These are phyloP conservation scores for Drosophila atroscutellata DNA, from an alignment of 2,888 invertebrate genomes.

Conservation along the genomic window DNA sequence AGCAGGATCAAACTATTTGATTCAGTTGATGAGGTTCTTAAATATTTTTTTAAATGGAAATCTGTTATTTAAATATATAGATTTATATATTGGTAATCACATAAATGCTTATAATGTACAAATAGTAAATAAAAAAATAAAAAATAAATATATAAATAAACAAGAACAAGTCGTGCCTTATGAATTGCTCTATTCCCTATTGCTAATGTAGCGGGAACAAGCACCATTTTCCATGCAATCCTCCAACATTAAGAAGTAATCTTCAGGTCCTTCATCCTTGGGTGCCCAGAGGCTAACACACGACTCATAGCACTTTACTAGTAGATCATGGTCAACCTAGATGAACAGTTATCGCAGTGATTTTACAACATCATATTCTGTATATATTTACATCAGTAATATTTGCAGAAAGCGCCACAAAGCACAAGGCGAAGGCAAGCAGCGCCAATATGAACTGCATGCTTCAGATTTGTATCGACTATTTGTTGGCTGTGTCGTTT, in stretches of 20 bases:
- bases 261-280: fast-evolving
- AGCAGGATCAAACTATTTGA: neutral
- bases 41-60: too few relatives aligned
- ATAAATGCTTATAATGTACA: too few relatives aligned
- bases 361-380: neutral
- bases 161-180: neutral
- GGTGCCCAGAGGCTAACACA: neutral
- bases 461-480: neutral
- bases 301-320: neutral
- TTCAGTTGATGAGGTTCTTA: neutral
- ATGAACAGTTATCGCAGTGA: neutral
- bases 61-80: neutral
- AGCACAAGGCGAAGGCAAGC: neutral
- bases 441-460: neutral
- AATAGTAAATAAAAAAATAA: too few relatives aligned
- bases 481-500: neutral
- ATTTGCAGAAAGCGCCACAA: neutral
- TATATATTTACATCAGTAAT: neutral
- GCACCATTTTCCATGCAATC: neutral
- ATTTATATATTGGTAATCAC: neutral
- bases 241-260: neutral
- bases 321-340: neutral
- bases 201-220: neutral
- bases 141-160: neutral
- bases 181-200: neutral